Conservation (phyloP, 2,797 vertebrate species). For the Columba guinea region DNA sequence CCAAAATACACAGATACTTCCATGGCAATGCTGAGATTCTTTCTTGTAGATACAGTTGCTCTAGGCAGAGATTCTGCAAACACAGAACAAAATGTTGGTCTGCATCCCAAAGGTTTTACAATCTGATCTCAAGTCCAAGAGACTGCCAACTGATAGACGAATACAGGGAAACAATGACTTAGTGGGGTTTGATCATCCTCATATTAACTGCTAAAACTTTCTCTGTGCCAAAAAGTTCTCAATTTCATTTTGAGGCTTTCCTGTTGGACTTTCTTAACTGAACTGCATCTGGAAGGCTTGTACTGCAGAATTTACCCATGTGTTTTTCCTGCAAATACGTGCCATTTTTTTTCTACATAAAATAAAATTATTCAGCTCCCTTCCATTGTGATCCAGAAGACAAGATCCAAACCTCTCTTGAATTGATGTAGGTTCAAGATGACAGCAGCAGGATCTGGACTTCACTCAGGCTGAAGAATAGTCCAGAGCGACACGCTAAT, state of each 20-base stretch:
- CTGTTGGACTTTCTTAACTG: constrained; percentile 10
- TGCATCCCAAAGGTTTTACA: constrained; percentile 46
- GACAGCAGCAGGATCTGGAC: constrained; percentile 37
- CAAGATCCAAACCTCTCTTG: not conserved
- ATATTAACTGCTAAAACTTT: not conserved
- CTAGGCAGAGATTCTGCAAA: not conserved
- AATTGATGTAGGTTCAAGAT: constrained; percentile 25
- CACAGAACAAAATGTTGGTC: constrained; percentile 31
- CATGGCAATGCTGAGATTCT: not conserved
- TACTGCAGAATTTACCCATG: not conserved
- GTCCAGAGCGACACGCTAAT: not conserved
- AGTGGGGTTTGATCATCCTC: not conserved
- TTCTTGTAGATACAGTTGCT: not conserved
- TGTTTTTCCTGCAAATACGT: not conserved
- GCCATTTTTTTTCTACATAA: not conserved
- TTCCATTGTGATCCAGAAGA: not conserved
- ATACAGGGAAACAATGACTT: constrained; percentile 51
- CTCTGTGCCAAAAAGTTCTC: constrained; percentile 1
- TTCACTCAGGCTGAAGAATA: not conserved
- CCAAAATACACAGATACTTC: not conserved
- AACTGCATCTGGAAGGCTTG: constrained; percentile 29
- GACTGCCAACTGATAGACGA: not conserved
- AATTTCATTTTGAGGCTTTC: constrained; percentile 16
- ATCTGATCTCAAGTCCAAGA: not conserved
- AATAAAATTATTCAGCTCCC: not conserved